A percentile compares a stretch with the other conserved stretches of the same genome.
Conservation (phyloP, 2,797 vertebrate genomes). For the Valencia hispanica region DNA sequence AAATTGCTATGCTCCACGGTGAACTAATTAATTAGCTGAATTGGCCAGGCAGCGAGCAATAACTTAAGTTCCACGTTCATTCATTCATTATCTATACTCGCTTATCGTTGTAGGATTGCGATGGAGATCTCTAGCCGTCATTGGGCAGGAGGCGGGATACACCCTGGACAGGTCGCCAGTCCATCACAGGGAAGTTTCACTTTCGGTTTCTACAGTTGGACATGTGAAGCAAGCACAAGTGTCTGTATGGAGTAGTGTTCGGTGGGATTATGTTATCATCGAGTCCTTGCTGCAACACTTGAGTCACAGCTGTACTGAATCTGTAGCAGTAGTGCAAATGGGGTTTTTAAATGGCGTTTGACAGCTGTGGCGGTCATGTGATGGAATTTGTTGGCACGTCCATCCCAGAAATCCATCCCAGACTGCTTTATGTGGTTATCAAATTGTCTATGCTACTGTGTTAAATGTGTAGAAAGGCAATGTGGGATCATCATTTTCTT, state of each 20-base stretch:
- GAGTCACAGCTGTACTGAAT: not conserved
- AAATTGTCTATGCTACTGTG: not conserved
- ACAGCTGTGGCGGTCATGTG: not conserved
- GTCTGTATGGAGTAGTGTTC: not conserved
- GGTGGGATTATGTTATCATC: not conserved
- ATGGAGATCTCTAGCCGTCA: too few species aligned
- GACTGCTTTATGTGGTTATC: not conserved
- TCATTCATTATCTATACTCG: not conserved
- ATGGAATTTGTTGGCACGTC: not conserved
- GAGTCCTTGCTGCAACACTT: not conserved
- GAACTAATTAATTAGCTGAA: too few species aligned
- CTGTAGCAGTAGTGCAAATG: not conserved
- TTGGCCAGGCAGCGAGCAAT: not conserved
- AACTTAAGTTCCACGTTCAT: not conserved
- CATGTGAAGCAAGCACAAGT: not conserved
- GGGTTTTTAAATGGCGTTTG: not conserved
- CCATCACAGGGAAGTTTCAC: not conserved
- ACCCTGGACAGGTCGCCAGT: not conserved
- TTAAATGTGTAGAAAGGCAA: not conserved
- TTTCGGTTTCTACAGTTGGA: not conserved
- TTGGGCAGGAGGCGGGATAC: not conserved
- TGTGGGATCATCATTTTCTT: not conserved
- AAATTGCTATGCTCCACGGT: too few species aligned
- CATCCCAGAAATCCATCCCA: not conserved
- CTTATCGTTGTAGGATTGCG: not conserved